A percentile compares a stretch with the other conserved stretches of the same genome.
These are phyloP conservation scores for Thripadectes ignobilis DNA, from an alignment of 2,797 vertebrate genomes.

Conservation along the genomic window DNA sequence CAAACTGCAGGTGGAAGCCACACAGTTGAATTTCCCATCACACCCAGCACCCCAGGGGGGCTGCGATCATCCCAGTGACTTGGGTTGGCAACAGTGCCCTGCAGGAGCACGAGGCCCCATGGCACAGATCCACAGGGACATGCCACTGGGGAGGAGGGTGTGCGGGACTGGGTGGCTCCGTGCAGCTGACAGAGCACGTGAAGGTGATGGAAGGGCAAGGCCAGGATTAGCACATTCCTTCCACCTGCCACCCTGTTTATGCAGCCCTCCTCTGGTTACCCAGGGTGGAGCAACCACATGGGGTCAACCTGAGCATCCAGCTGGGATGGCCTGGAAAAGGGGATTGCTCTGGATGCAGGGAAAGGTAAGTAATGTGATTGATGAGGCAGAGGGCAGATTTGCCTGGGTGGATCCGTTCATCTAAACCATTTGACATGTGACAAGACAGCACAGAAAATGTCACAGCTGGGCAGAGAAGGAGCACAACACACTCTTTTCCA, in stretches of 20 bases:
- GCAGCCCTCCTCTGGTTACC: constrained; percentile 21
- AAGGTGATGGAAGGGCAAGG: constrained; percentile 43
- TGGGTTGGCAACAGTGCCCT: not conserved
- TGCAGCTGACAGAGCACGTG: not conserved
- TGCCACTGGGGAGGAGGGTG: not conserved
- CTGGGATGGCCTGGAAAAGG: not conserved
- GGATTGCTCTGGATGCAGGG: not conserved
- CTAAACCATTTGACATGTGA: fast-evolving
- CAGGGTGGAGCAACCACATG: not conserved
- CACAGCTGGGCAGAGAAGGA: not conserved
- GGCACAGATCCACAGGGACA: not conserved
- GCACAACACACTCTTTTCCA: not conserved
- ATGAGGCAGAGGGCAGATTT: not conserved
- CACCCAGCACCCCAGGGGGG: not conserved
- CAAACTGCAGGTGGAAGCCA: not conserved
- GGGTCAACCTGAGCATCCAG: not conserved
- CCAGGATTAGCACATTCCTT: constrained; percentile 24
- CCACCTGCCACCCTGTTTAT: not conserved
- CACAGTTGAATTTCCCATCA: fast-evolving
- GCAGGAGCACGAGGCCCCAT: not conserved
- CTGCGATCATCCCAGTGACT: not conserved
- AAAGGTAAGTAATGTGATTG: not conserved
- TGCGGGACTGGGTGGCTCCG: not conserved
- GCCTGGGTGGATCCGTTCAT: not conserved
- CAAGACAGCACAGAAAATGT: not conserved